Evolutionary conservation across 2,113 vertebrate species (phyloP), one percentile per base, ranked within the genome.

Genomic region (Anguilla japonica): DNA sequence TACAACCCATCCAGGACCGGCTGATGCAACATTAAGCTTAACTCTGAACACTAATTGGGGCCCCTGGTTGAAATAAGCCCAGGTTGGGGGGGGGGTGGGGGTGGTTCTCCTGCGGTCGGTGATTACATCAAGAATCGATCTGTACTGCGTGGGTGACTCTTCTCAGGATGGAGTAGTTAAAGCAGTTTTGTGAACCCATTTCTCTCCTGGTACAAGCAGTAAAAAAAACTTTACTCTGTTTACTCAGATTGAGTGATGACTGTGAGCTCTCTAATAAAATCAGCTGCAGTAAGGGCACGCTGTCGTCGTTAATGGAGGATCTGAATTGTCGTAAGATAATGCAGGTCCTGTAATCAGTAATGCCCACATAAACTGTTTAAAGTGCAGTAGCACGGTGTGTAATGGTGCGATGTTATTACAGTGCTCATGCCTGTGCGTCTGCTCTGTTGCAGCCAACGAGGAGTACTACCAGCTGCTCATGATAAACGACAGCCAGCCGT

Each of bases 401-500:
- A 22, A 75, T 78, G 18, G 5, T 57, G 50, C 13, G 50, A 53
- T 53, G 9, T 60, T 20, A 1, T 46, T 50, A 63, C 53, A 89
- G 84, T 88, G 14, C 88, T 91, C 11, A 26, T 43, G 34, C 60
- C 8, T 84, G 67, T 87, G 29, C n/a, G 4, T 91, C 88, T 75
- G 87, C 60, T 0, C 46, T 71, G 39, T 43, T 84, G 5, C 90
- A 99, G 98, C 98, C 34, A 99, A 95, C 87, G 98, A 99, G 87
- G 98, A 99, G 57, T 99, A 99, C 85, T 99, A 97, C 91, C 97
- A 98, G 88, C 90, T 98, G 91, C 92, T 97, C 84, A 96, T 97
- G 97, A 95, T 89, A 87, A 96, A 97, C 34, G 96, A 98, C 92
- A 95, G 93, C 89, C 97, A 96, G 50, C 95, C 96, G 6, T 95